Evolutionary conservation across 1,140 invertebrate species (phyloP), one percentile per base, ranked within the genome.

Genomic region (Coelopa frigida): DNA sequence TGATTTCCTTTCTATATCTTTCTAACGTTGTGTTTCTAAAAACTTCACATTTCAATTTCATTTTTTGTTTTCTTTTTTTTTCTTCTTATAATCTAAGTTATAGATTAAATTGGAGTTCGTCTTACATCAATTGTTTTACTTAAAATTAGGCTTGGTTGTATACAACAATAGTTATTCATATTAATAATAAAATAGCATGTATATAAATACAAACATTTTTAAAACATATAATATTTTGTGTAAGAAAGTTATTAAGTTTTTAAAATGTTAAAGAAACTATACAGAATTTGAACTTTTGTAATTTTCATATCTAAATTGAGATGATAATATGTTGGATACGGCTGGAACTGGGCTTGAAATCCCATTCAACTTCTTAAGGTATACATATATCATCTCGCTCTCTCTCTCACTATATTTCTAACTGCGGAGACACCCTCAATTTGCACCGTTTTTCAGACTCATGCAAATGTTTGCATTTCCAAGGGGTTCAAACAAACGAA

Each of bases 261-360:
- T 49, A 44, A 43, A 49, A 44, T 42, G 39, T n/a, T 44, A 49
- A 22, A 44, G 32, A 29, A 44, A n/a, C 41, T 49, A 49, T 44
- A 49, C 35, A 49, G 42, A 49, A 49, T 49, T 49, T 49, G 47
- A 49, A 49, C 47, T 49, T 44, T 49, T 39, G 36, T 29, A 29
- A 15, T 35, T 44, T 44, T 35, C 27, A 29, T 29, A 29, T 29
- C 14, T 10, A 29, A 29, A 10, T 29, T 29, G 8, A 8, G 14
- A 29, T 29, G 27, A 29, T 10, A 14, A 29, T 10, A 29, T 10
- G 14, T 29, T 14, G 27, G 14, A 29, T 8, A 29, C 14, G 27
- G 8, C 27, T 29, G 14, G 14, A 14, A 29, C 8, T 10, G 27
- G 8, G 27, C 14, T 14, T 10, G 8, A 10, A 8, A 29, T 8